Percentiles rank a stretch among this genome's conserved stretches.
These are phyloP conservation scores for Ceuthmochares aereus DNA, from an alignment of 2,113 vertebrate species.

Conservation along the genomic window DNA sequence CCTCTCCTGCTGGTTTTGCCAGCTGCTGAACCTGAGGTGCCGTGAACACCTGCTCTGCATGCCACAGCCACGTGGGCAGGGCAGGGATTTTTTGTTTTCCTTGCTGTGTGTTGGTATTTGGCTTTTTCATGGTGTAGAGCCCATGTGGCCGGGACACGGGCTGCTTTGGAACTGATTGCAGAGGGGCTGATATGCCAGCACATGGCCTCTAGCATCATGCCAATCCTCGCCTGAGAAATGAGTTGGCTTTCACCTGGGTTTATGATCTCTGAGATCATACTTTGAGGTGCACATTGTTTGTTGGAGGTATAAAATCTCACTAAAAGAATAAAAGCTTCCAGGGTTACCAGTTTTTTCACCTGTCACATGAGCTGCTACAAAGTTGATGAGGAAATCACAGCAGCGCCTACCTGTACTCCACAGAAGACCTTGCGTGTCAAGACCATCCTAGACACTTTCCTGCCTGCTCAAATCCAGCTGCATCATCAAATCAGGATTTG, in stretches of 20 bases:
- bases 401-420: neutral
- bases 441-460: neutral
- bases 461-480: neutral
- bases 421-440: neutral
- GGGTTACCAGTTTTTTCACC: neutral
- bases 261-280: slow-evolving; percentile 22
- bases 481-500: neutral
- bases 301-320: neutral
- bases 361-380: neutral
- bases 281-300: neutral
- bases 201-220: neutral
- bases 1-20: neutral
- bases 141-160: neutral
- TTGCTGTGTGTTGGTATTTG: neutral
- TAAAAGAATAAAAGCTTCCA: slow-evolving; percentile 18
- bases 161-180: neutral
- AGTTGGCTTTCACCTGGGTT: neutral
- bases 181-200: neutral
- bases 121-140: neutral
- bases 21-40: neutral
- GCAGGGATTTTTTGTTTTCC: neutral
- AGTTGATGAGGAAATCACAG: slow-evolving; percentile 11
- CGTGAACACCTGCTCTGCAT: rapidly evolving
- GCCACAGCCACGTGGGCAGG: neutral
- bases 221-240: neutral